Evolutionary conservation across 2,113 vertebrate genomes (phyloP).

Genomic region (Syngnathus scovelli): DNA sequence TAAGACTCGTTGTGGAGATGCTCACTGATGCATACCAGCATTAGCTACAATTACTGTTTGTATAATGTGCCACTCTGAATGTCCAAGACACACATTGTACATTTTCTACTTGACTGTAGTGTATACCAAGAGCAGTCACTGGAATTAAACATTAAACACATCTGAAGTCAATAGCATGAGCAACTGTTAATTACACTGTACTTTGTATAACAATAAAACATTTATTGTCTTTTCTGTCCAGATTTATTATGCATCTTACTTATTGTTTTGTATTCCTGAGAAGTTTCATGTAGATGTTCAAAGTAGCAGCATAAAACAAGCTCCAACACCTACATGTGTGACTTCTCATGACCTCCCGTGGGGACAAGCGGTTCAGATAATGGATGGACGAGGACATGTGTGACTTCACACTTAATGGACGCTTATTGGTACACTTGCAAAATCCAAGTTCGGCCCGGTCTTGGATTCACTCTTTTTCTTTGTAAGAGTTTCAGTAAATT

Average conservation of each 20-base stretch:
- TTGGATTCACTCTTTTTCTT: too few species aligned
- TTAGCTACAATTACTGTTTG: constrained; percentile 25
- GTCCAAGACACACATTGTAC: constrained; percentile 43
- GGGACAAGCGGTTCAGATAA: too few species aligned
- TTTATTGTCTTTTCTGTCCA: constrained; percentile 1
- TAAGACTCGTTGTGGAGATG: constrained; percentile 48
- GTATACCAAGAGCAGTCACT: constrained; percentile 28
- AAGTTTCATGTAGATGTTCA: background rate
- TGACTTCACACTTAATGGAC: background rate
- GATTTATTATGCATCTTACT: background rate
- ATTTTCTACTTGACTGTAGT: constrained; percentile 32
- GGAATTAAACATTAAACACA: constrained; percentile 51
- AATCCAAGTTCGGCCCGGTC: too few species aligned
- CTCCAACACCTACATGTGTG: background rate
- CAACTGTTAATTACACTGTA: constrained; percentile 53
- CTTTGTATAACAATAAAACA: constrained; percentile 62
- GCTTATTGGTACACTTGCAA: background rate
- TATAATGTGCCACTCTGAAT: constrained; percentile 52
- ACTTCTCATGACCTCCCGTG: background rate
- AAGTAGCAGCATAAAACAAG: background rate
- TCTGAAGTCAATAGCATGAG: constrained; percentile 54
- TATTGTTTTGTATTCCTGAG: background rate
- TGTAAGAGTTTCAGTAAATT: background rate
- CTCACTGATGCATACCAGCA: constrained; percentile 48
- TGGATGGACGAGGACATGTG: too few species aligned